Percentiles rank a stretch among this genome's conserved stretches.
phyloP scores from a whole-genome alignment of 2,797 vertebrate genomes.

The Dallia pectoralis region DNA sequence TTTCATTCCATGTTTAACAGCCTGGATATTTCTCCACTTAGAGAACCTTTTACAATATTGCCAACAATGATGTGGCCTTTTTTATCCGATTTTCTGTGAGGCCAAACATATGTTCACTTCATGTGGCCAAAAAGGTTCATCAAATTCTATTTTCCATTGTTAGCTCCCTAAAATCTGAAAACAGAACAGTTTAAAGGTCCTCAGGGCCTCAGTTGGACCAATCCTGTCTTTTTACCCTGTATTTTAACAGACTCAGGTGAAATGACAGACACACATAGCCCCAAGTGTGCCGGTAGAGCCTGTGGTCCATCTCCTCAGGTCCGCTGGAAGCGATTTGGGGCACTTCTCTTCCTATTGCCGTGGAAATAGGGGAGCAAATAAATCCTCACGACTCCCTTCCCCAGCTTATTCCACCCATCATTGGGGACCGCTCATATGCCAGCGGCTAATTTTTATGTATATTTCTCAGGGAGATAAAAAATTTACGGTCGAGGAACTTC shows the following conservation, averaged over 20 bases:
- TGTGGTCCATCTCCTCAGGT: neutral
- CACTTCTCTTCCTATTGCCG: neutral
- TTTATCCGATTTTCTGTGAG: too few relatives aligned
- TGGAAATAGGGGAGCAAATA: neutral
- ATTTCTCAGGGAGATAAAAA: slow-evolving; percentile 12
- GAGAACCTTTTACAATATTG: neutral
- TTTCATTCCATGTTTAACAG: neutral
- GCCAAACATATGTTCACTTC: too few relatives aligned
- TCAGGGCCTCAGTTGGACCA: neutral
- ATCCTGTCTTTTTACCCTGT: neutral
- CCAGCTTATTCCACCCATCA: slow-evolving; percentile 8
- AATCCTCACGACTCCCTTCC: neutral
- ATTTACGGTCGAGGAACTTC: slow-evolving; percentile 14
- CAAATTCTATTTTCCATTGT: too few relatives aligned
- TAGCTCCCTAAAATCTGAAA: neutral
- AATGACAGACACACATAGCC: too few relatives aligned
- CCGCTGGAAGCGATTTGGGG: neutral
- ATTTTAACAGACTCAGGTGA: too few relatives aligned
- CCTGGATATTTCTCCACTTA: neutral
- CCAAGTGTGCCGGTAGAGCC: neutral
- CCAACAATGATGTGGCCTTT: neutral
- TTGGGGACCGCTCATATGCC: slow-evolving; percentile 3
- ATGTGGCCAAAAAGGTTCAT: too few relatives aligned
- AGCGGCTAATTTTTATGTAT: slow-evolving; percentile 20
- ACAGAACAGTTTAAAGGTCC: neutral